A percentile compares a stretch with the other conserved stretches of the same genome.
Evolutionary conservation across 2,113 vertebrate genomes (phyloP).

Genomic region (Collichthys lucidus): DNA sequence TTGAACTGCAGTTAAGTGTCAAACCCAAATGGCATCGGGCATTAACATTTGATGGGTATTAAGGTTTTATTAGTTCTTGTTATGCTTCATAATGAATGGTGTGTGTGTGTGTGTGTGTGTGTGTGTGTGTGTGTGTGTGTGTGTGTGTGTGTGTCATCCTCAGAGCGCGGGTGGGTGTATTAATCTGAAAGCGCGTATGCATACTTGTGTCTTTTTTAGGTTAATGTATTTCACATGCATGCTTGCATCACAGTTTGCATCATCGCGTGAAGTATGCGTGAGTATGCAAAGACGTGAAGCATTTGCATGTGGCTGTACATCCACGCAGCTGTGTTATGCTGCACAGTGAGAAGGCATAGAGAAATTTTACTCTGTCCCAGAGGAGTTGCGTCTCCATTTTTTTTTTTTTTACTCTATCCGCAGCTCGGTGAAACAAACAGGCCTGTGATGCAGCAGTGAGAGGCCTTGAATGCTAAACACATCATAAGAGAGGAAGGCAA

Average conservation of each 20-base stretch:
- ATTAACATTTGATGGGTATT: conserved; percentile 44
- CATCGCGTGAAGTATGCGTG: neutral
- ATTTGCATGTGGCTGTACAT: conserved; percentile 23
- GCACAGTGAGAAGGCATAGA: conserved; percentile 38
- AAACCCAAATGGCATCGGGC: conserved; percentile 46
- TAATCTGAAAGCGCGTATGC: neutral
- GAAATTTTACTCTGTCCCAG: conserved; percentile 49
- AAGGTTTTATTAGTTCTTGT: conserved; percentile 53
- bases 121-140: neutral
- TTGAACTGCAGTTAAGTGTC: conserved; percentile 41
- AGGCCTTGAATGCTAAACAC: conserved; percentile 81
- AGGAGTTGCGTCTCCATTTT: conserved; percentile 37
- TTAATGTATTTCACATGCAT: neutral
- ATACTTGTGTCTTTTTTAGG: neutral
- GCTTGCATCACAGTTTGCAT: neutral
- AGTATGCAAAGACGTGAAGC: conserved; percentile 12
- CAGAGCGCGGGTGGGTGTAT: neutral
- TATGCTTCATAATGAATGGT: conserved; percentile 7
- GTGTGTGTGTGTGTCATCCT: neutral
- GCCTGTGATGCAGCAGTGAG: conserved; percentile 76
- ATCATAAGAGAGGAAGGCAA: conserved; percentile 61
- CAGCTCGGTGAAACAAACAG: conserved; percentile 75
- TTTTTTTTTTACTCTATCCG: conserved; percentile 39
- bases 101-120: neutral
- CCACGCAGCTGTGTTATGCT: conserved; percentile 18